Conservation (phyloP, 2,888 invertebrate genomes). For the Andrena dorsata region DNA sequence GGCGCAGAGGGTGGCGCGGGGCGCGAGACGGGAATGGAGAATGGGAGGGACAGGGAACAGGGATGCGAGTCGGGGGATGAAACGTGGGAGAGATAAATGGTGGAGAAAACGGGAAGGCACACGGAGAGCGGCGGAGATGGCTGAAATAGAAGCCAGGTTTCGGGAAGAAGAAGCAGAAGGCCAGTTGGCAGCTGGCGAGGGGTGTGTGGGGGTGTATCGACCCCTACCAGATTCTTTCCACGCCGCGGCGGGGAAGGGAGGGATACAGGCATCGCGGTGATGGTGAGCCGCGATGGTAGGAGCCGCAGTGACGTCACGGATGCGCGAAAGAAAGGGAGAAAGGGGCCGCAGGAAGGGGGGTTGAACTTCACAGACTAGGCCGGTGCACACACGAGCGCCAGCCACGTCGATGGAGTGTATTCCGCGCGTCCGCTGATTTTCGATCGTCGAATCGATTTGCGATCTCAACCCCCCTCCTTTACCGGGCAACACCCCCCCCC, state of each 20-base stretch:
- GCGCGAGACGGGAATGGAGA: constrained; percentile 57
- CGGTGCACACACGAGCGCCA: constrained; percentile 48
- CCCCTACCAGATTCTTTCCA: constrained; percentile 80
- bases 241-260: background rate
- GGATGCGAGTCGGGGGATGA: background rate
- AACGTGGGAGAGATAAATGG: constrained; percentile 23
- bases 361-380: constrained; percentile 71
- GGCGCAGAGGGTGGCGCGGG: constrained; percentile 37
- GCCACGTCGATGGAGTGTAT: constrained; percentile 10
- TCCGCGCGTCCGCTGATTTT: constrained; percentile 40
- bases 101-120: constrained; percentile 32
- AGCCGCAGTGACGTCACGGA: constrained; percentile 69
- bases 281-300: constrained; percentile 48
- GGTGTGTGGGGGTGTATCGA: constrained; percentile 78
- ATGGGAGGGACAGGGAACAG: background rate
- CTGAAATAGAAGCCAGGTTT: background rate
- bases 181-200: constrained; percentile 5
- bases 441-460: constrained; percentile 66
- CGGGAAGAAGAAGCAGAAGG: constrained; percentile 2
- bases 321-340: constrained; percentile 66
- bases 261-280: constrained; percentile 23
- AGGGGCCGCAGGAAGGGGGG: constrained; percentile 30
- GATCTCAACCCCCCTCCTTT: constrained; percentile 29
- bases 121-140: background rate
- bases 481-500: background rate